A percentile compares a stretch with the other conserved stretches of the same genome.
Evolutionary conservation across 2,797 vertebrate species (phyloP).

Genomic region (Yasuhikotakia modesta): DNA sequence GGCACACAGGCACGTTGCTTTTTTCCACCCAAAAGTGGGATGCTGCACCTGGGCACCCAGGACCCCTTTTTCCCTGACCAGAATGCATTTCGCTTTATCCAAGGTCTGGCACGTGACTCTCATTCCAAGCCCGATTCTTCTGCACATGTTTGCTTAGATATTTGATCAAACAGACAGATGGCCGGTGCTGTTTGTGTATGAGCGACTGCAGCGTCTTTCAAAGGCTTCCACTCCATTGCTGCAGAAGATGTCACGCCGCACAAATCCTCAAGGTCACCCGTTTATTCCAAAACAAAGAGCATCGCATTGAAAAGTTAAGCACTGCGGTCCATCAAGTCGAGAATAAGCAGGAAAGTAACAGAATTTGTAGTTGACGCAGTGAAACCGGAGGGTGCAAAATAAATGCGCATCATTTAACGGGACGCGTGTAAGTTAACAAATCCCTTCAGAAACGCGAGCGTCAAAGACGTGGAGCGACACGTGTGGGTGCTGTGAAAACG

Average conservation of each 20-base stretch:
- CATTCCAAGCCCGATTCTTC: constrained; percentile 28
- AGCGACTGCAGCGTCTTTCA: constrained; percentile 49
- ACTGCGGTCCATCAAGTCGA: constrained; percentile 28
- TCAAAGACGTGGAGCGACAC: constrained; percentile 42
- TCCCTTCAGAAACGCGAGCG: constrained; percentile 21
- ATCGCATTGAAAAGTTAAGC: constrained; percentile 51
- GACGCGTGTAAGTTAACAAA: constrained; percentile 23
- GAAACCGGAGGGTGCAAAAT: constrained; percentile 3
- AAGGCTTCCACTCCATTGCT: constrained; percentile 54
- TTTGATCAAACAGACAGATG: constrained; percentile 49
- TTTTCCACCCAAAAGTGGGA: constrained; percentile 17
- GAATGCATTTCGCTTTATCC: constrained; percentile 17
- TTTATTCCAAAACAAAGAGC: constrained; percentile 66
- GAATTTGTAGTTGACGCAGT: not conserved
- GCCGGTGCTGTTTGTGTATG: constrained; percentile 32
- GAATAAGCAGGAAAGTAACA: not conserved
- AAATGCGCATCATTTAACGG: not conserved
- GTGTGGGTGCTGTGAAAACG: constrained; percentile 31
- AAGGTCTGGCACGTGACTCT: constrained; percentile 24
- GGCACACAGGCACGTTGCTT: not conserved
- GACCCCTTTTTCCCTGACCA: constrained; percentile 19
- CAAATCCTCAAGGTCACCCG: constrained; percentile 68
- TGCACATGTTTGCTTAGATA: constrained; percentile 32
- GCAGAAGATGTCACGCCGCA: constrained; percentile 54
- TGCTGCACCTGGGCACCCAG: not conserved